These are phyloP conservation scores for Dolomedes plantarius DNA, from an alignment of 2,888 invertebrate genomes.

Conservation along the genomic window DNA sequence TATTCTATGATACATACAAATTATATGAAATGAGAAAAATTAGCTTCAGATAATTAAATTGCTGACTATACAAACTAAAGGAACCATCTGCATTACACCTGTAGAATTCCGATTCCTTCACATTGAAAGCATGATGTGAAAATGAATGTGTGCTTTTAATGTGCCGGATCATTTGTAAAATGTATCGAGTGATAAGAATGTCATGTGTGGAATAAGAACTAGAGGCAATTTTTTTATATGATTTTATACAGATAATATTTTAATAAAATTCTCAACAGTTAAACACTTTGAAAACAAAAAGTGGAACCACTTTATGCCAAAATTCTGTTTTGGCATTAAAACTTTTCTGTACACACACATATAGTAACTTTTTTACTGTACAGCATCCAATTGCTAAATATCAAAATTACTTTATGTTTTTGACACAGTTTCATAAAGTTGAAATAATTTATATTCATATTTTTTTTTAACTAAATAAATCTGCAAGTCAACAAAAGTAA, in stretches of 20 bases:
- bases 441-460: conserved; percentile 15
- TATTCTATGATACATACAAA: too few relatives aligned
- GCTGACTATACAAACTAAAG: too few relatives aligned
- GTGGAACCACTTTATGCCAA: conserved; percentile 58
- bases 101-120: too few relatives aligned
- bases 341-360: conserved; percentile 59
- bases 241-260: conserved; percentile 65
- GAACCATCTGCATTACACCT: too few relatives aligned
- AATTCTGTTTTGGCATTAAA: conserved; percentile 59
- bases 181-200: too few relatives aligned
- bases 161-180: too few relatives aligned
- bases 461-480: conserved; percentile 8
- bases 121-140: too few relatives aligned
- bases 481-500: conserved; percentile 15
- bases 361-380: conserved; percentile 61
- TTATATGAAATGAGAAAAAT: too few relatives aligned
- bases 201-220: too few relatives aligned
- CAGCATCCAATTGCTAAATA: conserved; percentile 55
- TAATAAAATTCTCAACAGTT: conserved; percentile 69
- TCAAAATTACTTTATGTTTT: conserved; percentile 63
- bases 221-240: background rate
- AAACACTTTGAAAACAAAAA: conserved; percentile 68
- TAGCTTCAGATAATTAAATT: too few relatives aligned
- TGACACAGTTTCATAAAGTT: conserved; percentile 31
- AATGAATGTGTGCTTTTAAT: too few relatives aligned